Evolutionary conservation across 2,113 vertebrate species (phyloP).

Genomic region (Urocolius indicus): DNA sequence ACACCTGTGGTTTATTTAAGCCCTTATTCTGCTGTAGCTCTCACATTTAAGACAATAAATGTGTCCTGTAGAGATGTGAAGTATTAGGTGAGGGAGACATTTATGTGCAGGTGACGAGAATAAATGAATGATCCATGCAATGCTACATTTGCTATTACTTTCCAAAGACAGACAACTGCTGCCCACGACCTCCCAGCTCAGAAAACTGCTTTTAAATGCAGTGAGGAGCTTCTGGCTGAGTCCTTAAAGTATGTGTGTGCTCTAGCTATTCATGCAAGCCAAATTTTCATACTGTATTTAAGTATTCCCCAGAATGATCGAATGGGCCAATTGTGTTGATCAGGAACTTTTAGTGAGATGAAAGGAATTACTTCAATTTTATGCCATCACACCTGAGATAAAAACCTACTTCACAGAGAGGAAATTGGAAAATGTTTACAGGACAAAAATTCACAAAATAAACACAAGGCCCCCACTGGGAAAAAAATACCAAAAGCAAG

Average conservation of each 20-base stretch:
- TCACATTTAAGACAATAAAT: slow-evolving; percentile 36
- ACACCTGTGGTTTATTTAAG: slow-evolving; percentile 60
- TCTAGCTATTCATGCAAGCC: neutral
- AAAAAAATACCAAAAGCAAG: neutral
- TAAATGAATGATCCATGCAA: slow-evolving; percentile 1
- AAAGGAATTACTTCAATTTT: neutral
- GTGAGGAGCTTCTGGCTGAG: neutral
- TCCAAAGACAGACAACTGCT: neutral
- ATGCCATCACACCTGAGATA: neutral
- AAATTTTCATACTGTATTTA: neutral
- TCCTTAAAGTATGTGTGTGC: neutral
- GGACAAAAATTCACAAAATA: neutral
- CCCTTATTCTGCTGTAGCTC: neutral
- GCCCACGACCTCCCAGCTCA: neutral
- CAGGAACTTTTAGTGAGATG: neutral
- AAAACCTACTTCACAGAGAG: neutral
- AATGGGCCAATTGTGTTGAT: neutral
- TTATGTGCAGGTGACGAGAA: slow-evolving; percentile 7
- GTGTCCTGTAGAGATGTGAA: slow-evolving; percentile 19
- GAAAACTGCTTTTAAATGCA: neutral
- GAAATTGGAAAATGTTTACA: slow-evolving; percentile 1
- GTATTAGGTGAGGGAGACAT: slow-evolving; percentile 47
- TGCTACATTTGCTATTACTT: slow-evolving; percentile 20
- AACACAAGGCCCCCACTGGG: neutral
- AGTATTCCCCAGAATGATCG: neutral